Evolutionary conservation across 2,113 vertebrate genomes (phyloP).

Genomic region (Pluvianellus socialis): DNA sequence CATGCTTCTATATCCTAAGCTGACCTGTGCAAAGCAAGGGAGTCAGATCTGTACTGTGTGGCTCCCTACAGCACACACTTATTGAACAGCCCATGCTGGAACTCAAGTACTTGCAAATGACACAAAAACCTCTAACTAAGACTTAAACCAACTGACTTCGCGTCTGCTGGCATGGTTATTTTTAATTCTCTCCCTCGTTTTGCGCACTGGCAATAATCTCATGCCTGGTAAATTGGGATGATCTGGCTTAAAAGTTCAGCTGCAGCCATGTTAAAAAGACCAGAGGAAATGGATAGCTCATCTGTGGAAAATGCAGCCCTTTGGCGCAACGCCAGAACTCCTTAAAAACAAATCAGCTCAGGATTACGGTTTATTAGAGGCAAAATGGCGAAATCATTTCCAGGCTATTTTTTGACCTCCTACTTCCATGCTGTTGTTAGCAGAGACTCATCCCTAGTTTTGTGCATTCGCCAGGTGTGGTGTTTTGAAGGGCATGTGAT

Average conservation of each 20-base stretch:
- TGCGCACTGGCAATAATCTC: constrained; percentile 42
- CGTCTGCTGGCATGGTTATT: background rate
- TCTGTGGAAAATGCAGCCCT: constrained; percentile 57
- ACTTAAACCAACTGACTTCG: constrained; percentile 30
- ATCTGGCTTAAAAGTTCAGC: constrained; percentile 78
- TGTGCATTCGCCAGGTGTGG: background rate
- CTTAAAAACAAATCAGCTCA: constrained; percentile 52
- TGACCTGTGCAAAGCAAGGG: background rate
- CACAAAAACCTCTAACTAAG: background rate
- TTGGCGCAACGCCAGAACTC: constrained; percentile 49
- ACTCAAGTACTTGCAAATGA: background rate
- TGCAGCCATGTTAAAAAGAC: constrained; percentile 70
- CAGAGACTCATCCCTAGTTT: background rate
- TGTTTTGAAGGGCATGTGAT: background rate
- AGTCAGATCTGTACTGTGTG: background rate
- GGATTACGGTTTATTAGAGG: constrained; percentile 53
- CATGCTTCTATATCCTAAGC: background rate
- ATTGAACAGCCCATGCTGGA: background rate
- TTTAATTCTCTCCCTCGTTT: constrained; percentile 31
- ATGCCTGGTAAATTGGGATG: constrained; percentile 68
- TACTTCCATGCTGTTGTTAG: background rate
- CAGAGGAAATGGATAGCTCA: constrained; percentile 70
- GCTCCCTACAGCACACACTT: background rate
- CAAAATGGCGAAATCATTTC: constrained; percentile 50
- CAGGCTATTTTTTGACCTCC: constrained; percentile 7